A percentile compares a stretch with the other conserved stretches of the same genome.
phyloP scores from a whole-genome alignment of 2,888 invertebrate species.

The Agriotes lineatus region DNA sequence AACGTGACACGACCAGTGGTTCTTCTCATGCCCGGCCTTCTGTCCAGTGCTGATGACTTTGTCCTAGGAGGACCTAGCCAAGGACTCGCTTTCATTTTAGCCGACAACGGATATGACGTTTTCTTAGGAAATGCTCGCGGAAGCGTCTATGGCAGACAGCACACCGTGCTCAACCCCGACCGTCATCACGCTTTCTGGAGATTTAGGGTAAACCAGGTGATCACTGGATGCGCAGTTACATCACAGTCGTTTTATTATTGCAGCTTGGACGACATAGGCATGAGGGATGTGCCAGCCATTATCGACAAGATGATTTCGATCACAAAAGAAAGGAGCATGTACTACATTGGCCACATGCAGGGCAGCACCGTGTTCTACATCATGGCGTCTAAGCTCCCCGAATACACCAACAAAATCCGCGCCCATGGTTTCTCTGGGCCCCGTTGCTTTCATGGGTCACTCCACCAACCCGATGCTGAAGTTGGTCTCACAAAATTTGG shows the following conservation, averaged over 20 bases:
- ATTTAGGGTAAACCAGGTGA: constrained; percentile 61
- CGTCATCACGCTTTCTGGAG: constrained; percentile 62
- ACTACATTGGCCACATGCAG: constrained; percentile 80
- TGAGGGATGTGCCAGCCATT: constrained; percentile 81
- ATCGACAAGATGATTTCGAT: constrained; percentile 74
- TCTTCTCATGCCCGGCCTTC: constrained; percentile 82
- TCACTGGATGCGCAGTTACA: too few species aligned
- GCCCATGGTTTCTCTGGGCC: constrained; percentile 74
- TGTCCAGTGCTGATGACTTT: constrained; percentile 81
- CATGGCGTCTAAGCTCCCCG: constrained; percentile 70
- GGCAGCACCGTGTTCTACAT: constrained; percentile 74
- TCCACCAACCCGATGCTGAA: constrained; percentile 68
- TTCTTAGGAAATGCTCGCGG: constrained; percentile 75
- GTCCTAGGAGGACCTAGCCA: constrained; percentile 74
- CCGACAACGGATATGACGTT: constrained; percentile 68
- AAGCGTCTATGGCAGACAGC: constrained; percentile 68
- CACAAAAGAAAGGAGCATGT: constrained; percentile 71
- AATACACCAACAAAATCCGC: constrained; percentile 72
- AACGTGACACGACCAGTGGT: constrained; percentile 68
- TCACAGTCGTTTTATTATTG: too few species aligned
- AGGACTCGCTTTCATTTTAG: constrained; percentile 65
- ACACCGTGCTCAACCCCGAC: constrained; percentile 61
- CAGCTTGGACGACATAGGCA: constrained; percentile 84
- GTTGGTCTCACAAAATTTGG: constrained; percentile 66
- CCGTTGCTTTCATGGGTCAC: constrained; percentile 69